Evolutionary conservation across 1,140 invertebrate species (phyloP).

Genomic region (Rhyzopertha dominica): DNA sequence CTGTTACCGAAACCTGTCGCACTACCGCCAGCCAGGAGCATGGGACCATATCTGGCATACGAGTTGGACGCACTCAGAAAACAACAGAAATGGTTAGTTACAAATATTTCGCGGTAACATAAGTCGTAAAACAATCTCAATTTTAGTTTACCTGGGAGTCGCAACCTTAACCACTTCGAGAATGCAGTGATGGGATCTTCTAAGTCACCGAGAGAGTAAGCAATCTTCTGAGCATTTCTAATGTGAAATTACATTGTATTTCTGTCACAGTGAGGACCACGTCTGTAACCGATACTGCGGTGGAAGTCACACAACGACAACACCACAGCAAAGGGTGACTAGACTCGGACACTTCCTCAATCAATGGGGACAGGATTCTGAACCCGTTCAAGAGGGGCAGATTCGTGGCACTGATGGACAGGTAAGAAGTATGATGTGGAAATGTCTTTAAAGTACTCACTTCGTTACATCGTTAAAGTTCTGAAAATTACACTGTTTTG

Average conservation of each 20-base stretch:
- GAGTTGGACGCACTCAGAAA: constrained; percentile 59
- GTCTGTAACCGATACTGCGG: constrained; percentile 67
- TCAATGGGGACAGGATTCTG: constrained; percentile 56
- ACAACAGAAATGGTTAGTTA: constrained; percentile 45
- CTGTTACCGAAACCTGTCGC: constrained; percentile 45
- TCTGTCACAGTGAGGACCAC: constrained; percentile 48
- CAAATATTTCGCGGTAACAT: background rate
- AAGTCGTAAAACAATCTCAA: constrained; percentile 4
- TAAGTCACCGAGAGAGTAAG: no score
- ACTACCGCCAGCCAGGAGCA: constrained; percentile 50
- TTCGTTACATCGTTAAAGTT: no score
- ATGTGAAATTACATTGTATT: constrained; percentile 8
- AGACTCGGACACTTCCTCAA: constrained; percentile 55
- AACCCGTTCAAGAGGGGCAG: constrained; percentile 48
- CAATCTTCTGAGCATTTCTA: constrained; percentile 6
- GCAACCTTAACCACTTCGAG: constrained; percentile 41
- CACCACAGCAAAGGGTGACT: constrained; percentile 58
- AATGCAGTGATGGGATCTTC: constrained; percentile 24
- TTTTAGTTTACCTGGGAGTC: no score
- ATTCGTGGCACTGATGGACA: constrained; percentile 51
- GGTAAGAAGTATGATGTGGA: no score
- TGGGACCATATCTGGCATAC: constrained; percentile 62
- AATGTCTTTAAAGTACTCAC: no score
- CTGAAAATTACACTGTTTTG: no score
- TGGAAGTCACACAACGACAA: constrained; percentile 65